Evolutionary conservation across 2,113 vertebrate genomes (phyloP).

Genomic region (Osmerus eperlanus): DNA sequence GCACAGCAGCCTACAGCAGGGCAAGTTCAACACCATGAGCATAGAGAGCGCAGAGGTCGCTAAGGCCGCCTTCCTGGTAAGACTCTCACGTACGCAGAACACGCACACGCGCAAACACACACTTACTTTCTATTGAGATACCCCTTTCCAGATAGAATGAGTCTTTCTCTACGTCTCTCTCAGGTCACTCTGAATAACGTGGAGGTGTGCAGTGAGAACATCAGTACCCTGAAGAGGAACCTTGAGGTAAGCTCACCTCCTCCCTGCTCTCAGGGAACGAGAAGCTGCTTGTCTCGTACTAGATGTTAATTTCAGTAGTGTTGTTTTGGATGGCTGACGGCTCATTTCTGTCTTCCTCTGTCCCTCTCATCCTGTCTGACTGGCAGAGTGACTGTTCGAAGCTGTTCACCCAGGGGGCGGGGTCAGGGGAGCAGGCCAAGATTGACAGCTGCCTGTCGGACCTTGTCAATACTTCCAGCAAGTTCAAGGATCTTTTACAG

Average conservation of each 20-base stretch:
- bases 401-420: conserved; percentile 83
- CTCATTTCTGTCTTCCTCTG: not conserved
- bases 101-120: not conserved
- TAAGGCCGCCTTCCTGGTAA: conserved; percentile 93
- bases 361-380: conserved; percentile 8
- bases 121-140: not conserved
- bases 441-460: conserved; percentile 95
- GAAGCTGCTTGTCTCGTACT: no score
- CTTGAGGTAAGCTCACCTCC: conserved; percentile 78
- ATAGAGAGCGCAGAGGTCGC: conserved; percentile 92
- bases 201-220: conserved; percentile 95
- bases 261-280: no score
- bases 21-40: conserved; percentile 94
- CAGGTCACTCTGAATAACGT: conserved; percentile 96
- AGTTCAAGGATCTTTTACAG: conserved; percentile 95
- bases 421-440: conserved; percentile 87
- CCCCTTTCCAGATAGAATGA: not conserved
- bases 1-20: conserved; percentile 98
- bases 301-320: not conserved
- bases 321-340: not conserved
- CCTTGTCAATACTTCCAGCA: conserved; percentile 86
- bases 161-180: not conserved
- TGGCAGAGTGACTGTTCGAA: conserved; percentile 90
- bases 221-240: conserved; percentile 93
- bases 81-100: conserved; percentile 21